Base-by-base conservation (phyloP, 1,140 invertebrate genomes). In the Neodiprion lecontei region DNA sequence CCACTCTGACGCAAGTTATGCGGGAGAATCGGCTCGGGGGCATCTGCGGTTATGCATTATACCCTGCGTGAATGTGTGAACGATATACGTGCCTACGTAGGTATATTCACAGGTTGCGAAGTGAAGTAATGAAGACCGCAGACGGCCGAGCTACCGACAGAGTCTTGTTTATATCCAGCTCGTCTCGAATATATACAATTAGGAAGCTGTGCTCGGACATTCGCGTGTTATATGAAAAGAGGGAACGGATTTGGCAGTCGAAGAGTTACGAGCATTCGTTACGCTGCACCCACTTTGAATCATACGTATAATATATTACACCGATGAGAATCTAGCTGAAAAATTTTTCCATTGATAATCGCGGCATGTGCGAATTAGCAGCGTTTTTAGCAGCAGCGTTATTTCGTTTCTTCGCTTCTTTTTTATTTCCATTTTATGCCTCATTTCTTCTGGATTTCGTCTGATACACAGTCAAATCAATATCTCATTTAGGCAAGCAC, bases 91-190 rank as follows among this genome's bases (percentile, higher is more conserved):
- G 5, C 28, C 28, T 61, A 61, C 53, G 53, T 61, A 61, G 53
- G n/a, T 61, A 61, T 17, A 61, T 61, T 40, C 28, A 40, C 28
- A 61, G 11, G 53, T 9, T 61, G 4, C 53, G 9, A 61, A 61
- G 53, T 61, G 53, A 61, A 61, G 53, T 61, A 61, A 61, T 61
- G 53, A 61, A 61, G 53, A 61, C 53, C n/a, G 53, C n/a, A 61
- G 53, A 61, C 53, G 53, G 11, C 53, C 11, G 7, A 61, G 53
- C 53, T 61, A 61, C 53, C 53, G 53, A 61, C 53, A 61, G 53
- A 61, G n/a, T 61, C 53, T 61, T 61, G 53, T 61, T 9, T 61
- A 61, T 61, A 12, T 61, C 53, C 28, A 40, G 28, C 53, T 61
- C 53, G 9, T 12, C 53, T 61, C 53, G 9, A 61, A 61, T 61